Percentiles rank a stretch among this genome's conserved stretches.
phyloP scores from a whole-genome alignment of 2,113 vertebrate genomes.

The Myocastor coypus region DNA sequence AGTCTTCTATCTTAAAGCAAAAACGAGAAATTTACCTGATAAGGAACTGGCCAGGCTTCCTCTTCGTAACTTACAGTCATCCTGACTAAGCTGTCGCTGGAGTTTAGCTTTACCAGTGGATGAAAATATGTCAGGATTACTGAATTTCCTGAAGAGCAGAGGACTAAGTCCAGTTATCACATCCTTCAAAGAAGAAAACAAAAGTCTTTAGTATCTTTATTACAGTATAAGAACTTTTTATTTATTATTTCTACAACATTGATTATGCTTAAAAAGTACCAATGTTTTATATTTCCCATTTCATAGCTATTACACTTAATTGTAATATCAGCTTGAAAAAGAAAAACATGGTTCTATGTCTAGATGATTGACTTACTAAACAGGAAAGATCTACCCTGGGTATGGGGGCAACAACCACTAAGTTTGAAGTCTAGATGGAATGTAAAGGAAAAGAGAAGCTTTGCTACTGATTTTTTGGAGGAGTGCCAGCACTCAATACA shows the following conservation, averaged over 20 bases:
- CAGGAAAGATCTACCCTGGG: not conserved
- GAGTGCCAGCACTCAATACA: not conserved
- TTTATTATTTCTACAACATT: constrained; percentile 48
- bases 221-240: constrained; percentile 43
- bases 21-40: constrained; percentile 88
- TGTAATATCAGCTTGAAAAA: not conserved
- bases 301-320: not conserved
- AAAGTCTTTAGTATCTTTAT: constrained; percentile 37
- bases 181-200: constrained; percentile 86
- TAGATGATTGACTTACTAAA: not conserved
- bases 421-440: not conserved
- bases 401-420: not conserved
- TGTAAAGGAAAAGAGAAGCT: not conserved
- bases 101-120: constrained; percentile 94
- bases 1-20: not conserved
- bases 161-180: constrained; percentile 89
- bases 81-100: constrained; percentile 96
- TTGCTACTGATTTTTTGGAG: not conserved
- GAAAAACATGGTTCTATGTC: not conserved
- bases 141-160: constrained; percentile 95
- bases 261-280: constrained; percentile 34
- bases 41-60: constrained; percentile 93
- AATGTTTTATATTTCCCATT: constrained; percentile 32
- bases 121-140: constrained; percentile 96
- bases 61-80: constrained; percentile 93